A percentile compares a stretch with the other conserved stretches of the same genome.
phyloP scores from a whole-genome alignment of 2,888 invertebrate species.

The Philaethria dido region DNA sequence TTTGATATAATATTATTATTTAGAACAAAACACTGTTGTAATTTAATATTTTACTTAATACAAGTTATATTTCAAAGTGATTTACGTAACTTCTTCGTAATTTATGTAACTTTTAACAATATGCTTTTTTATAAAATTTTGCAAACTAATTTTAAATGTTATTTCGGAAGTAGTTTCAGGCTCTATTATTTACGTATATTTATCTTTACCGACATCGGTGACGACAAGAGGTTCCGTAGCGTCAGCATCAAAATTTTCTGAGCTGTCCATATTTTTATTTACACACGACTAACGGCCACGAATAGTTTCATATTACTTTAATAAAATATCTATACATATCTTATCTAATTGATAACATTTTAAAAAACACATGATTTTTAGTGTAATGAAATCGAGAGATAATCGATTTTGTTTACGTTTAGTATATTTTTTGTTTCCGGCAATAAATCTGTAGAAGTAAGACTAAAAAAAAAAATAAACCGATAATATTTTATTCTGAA shows the following conservation, averaged over 20 bases:
- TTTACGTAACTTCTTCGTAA: too few relatives aligned
- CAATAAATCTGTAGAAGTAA: background rate
- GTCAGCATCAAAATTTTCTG: constrained; percentile 43
- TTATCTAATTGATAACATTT: constrained; percentile 10
- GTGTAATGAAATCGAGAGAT: background rate
- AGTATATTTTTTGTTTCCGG: background rate
- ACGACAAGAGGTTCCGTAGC: constrained; percentile 56
- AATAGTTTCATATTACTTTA: constrained; percentile 1
- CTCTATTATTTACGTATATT: background rate
- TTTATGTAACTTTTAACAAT: too few relatives aligned
- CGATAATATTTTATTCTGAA: background rate
- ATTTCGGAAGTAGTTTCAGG: background rate
- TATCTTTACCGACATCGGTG: constrained; percentile 42
- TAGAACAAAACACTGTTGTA: background rate
- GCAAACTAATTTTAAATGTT: too few relatives aligned
- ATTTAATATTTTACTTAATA: background rate
- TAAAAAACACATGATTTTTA: background rate
- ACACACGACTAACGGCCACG: constrained; percentile 4
- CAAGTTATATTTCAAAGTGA: background rate
- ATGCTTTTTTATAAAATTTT: background rate
- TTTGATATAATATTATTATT: background rate
- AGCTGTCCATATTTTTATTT: constrained; percentile 15
- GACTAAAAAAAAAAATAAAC: background rate
- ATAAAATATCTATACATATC: constrained; percentile 19
- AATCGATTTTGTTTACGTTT: background rate